Conservation (phyloP, 2,797 vertebrate species). For the Falco cherrug region DNA sequence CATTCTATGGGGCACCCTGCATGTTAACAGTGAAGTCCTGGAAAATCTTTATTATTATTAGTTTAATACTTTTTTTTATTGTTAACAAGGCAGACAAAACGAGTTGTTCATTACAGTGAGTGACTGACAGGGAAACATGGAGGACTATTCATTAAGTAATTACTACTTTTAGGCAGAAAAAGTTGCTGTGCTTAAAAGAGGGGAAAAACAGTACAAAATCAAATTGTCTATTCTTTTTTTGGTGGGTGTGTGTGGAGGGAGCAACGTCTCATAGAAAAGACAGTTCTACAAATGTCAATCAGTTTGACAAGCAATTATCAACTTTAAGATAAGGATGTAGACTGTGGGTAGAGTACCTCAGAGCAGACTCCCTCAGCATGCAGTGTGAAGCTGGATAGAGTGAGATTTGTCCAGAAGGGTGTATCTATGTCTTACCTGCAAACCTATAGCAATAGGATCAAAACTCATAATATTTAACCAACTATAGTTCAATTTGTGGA, state of each 20-base stretch:
- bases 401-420: neutral
- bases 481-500: neutral
- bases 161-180: conserved; percentile 79
- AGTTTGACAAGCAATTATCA: conserved; percentile 86
- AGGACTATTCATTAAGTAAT: conserved; percentile 82
- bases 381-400: neutral
- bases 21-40: conserved; percentile 17
- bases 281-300: conserved; percentile 83
- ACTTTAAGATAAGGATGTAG: conserved; percentile 70
- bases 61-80: conserved; percentile 74
- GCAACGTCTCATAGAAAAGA: conserved; percentile 76
- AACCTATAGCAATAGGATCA: neutral
- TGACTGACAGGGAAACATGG: conserved; percentile 79
- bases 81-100: conserved; percentile 77
- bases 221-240: conserved; percentile 74
- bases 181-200: conserved; percentile 64
- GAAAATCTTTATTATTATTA: conserved; percentile 71
- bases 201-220: conserved; percentile 73
- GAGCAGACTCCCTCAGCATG: neutral
- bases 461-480: neutral
- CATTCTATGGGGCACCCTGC: conserved; percentile 34
- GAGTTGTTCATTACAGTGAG: conserved; percentile 73
- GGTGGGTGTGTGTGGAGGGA: conserved; percentile 69
- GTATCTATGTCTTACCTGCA: neutral
- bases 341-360: conserved; percentile 43